Evolutionary conservation across 2,113 vertebrate genomes (phyloP).

Genomic region (Mesitornis unicolor): DNA sequence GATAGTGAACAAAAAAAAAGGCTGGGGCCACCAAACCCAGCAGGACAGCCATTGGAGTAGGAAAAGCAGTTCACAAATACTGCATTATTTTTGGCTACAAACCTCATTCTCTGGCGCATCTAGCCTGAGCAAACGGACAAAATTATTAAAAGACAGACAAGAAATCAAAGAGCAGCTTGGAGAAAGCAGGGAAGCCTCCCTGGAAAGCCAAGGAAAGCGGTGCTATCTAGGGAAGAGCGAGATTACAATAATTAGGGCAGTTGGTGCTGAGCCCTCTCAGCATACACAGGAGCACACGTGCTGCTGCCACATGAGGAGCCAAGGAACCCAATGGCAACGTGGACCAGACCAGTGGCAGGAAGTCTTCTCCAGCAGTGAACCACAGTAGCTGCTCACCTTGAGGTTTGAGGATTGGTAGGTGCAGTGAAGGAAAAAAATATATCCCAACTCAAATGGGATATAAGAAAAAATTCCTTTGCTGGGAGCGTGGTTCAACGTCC

Average conservation of each 20-base stretch:
- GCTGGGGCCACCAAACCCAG: not conserved
- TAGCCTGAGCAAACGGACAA: accelerated
- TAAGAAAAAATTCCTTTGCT: not conserved
- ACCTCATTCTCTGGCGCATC: not conserved
- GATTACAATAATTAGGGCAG: slow-evolving; percentile 58
- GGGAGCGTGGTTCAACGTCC: not conserved
- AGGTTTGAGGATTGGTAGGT: accelerated
- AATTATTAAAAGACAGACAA: not conserved
- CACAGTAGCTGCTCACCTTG: not conserved
- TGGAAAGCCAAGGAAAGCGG: slow-evolving; percentile 25
- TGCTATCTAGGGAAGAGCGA: not conserved
- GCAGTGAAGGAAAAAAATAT: not conserved
- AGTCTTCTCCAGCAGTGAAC: not conserved
- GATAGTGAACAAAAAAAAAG: not conserved
- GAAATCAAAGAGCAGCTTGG: slow-evolving; percentile 18
- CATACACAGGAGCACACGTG: accelerated
- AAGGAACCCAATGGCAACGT: not conserved
- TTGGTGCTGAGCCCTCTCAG: not conserved
- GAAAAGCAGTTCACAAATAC: not conserved
- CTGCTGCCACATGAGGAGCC: not conserved
- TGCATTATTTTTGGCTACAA: not conserved
- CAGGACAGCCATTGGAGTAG: not conserved
- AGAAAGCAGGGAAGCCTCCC: not conserved
- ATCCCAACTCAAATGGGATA: accelerated
- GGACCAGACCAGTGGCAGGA: not conserved